phyloP scores from a whole-genome alignment of 2,113 vertebrate genomes.

The Poeciliopsis prolifica region DNA sequence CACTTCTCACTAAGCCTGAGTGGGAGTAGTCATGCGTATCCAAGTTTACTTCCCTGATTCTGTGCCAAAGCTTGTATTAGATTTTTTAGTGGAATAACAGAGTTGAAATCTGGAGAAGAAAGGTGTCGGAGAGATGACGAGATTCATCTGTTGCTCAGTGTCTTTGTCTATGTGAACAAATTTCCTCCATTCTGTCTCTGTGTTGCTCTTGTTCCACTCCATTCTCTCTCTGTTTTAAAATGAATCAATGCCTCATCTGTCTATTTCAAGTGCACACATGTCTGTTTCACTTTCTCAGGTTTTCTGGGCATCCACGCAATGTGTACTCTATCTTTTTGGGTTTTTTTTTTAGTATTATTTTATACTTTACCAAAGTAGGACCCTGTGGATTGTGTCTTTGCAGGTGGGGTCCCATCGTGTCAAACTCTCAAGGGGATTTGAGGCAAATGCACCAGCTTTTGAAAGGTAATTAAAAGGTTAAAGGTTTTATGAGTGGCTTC shows the following conservation, averaged over 20 bases:
- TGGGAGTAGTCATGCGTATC: constrained; percentile 2
- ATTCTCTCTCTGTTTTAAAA: constrained; percentile 1
- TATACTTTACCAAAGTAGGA: constrained; percentile 5
- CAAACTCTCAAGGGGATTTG: constrained; percentile 96
- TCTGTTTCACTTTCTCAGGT: constrained; percentile 32
- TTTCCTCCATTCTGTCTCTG: constrained; percentile 9
- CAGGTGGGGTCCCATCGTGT: constrained; percentile 99
- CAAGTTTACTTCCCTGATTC: constrained; percentile 8
- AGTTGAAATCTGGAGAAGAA: not conserved
- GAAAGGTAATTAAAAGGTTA: constrained; percentile 86
- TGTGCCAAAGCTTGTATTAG: not conserved
- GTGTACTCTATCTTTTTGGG: not conserved
- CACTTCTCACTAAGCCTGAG: constrained; percentile 13
- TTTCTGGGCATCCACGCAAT: constrained; percentile 35
- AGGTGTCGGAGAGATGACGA: constrained; percentile 11
- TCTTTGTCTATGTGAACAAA: constrained; percentile 19
- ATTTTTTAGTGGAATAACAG: not conserved
- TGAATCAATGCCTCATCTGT: constrained; percentile 21
- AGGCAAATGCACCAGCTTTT: constrained; percentile 97
- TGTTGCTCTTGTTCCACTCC: constrained; percentile 5
- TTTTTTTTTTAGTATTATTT: too few species aligned
- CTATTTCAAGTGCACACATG: constrained; percentile 10
- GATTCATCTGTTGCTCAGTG: constrained; percentile 38
- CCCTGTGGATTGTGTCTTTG: constrained; percentile 38
- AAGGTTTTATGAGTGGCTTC: not conserved